These are phyloP conservation scores for Drosophila tripunctata DNA, from an alignment of 2,888 invertebrate species.

Conservation along the genomic window DNA sequence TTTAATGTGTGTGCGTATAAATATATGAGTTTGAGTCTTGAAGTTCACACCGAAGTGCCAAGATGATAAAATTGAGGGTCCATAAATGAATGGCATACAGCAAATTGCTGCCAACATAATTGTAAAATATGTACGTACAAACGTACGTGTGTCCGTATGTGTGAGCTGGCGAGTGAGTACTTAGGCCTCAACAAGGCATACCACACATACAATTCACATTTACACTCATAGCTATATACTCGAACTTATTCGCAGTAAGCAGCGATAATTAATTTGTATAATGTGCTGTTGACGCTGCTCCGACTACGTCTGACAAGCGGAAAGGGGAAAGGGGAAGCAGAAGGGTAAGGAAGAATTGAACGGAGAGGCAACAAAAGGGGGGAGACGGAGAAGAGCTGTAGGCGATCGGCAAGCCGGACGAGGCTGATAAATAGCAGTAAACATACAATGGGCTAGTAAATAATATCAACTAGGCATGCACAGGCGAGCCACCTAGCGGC, in stretches of 20 bases:
- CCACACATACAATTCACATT: neutral
- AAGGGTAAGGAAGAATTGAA: neutral
- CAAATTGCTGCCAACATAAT: slow-evolving; percentile 59
- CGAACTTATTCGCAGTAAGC: slow-evolving; percentile 1
- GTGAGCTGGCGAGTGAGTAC: slow-evolving; percentile 4
- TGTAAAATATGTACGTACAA: slow-evolving; percentile 55
- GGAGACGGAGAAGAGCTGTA: neutral
- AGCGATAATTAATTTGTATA: slow-evolving; percentile 70
- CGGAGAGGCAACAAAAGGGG: neutral
- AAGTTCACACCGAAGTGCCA: slow-evolving; percentile 18
- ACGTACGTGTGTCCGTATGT: too few relatives aligned
- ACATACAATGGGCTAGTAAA: slow-evolving; percentile 59
- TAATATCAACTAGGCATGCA: slow-evolving; percentile 47
- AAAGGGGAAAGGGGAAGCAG: neutral
- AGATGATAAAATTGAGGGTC: slow-evolving; percentile 24
- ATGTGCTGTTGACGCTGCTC: slow-evolving; percentile 62
- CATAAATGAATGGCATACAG: slow-evolving; percentile 26
- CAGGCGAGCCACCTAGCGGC: slow-evolving; percentile 49
- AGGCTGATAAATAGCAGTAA: slow-evolving; percentile 59
- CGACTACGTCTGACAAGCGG: slow-evolving; percentile 25
- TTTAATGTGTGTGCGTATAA: slow-evolving; percentile 11
- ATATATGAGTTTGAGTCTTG: neutral
- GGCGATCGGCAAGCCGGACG: neutral
- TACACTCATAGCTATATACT: neutral
- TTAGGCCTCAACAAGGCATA: neutral